Evolutionary conservation across 2,797 vertebrate genomes (phyloP), one percentile per base, ranked within the genome.

Genomic region (Ataeniobius toweri): DNA sequence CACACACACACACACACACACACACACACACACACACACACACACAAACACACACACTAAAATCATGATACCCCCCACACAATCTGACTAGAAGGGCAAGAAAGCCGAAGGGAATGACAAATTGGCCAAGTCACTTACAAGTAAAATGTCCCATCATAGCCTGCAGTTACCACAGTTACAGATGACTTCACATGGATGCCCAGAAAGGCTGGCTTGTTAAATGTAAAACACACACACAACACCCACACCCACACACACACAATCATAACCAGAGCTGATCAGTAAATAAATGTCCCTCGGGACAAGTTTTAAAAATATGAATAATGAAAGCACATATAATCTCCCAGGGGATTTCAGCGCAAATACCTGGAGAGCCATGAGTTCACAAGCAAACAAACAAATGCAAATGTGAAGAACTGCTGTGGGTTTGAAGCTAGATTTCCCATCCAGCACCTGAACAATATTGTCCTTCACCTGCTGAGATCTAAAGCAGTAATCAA

Each of bases 401-500:
- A 94, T 90, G 89, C 83, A 90, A 91, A 92, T 90, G 79, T 78
- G 80, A 72, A 80, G 75, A 61, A 75, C 53, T 59, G 56, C 74
- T 76, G 80, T 24, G 71, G 85, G 80, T 72, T 26, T 58, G 74
- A 67, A 61, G 75, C 76, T 44, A 12, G 39, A 59, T 55, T 86
- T 80, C 82, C 44, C 83, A 79, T 75, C 77, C 70, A 87, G 75
- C 22, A 75, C 79, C 78, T 44, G 71, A 84, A 88, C 84, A 90
- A 81, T 85, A 77, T 90, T 82, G 86, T 86, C 82, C 87, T 88
- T 84, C 86, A 89, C 90, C 90, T 91, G 86, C 92, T 88, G 91
- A 87, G 90, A 91, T 91, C 90, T 91, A 70, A 92, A 84, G 88
- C 81, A 76, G 81, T 81, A 90, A 92, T 92, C 86, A 86, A 86